phyloP scores from a whole-genome alignment of 2,797 vertebrate species.

The Pantherophis vulpinus region DNA sequence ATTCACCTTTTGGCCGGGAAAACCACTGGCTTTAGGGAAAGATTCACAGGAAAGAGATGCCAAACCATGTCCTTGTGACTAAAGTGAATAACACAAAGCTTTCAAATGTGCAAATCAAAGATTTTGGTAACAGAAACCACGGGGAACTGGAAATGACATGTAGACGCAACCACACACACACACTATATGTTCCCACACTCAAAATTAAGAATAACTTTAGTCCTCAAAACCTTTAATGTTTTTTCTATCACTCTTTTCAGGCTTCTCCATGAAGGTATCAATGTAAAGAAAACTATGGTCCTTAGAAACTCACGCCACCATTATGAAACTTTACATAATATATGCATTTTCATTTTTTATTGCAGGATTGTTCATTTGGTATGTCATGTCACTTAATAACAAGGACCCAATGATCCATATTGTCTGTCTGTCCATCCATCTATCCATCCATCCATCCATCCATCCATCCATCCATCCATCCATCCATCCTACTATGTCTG shows the following conservation, averaged over 20 bases:
- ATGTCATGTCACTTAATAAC: not conserved
- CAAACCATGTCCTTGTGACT: not conserved
- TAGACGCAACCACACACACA: not conserved
- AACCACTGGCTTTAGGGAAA: not conserved
- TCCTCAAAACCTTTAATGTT: not conserved
- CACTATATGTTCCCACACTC: not conserved
- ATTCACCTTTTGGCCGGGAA: not conserved
- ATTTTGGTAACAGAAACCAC: not conserved
- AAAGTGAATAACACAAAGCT: not conserved
- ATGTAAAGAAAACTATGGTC: not conserved
- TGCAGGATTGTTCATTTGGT: not conserved
- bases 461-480: too few relatives aligned
- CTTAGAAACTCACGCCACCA: too few relatives aligned
- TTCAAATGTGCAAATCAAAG: not conserved
- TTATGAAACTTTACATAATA: not conserved
- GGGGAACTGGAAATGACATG: not conserved
- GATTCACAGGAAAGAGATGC: not conserved
- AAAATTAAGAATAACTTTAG: not conserved
- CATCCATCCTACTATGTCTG: too few relatives aligned
- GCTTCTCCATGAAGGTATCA: not conserved
- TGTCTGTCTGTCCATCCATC: not conserved
- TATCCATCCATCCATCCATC: too few relatives aligned
- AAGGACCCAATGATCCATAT: not conserved
- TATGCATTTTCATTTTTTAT: not conserved
- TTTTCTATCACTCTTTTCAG: not conserved